Evolutionary conservation across 2,113 vertebrate species (phyloP).

Genomic region (Pipra filicauda): DNA sequence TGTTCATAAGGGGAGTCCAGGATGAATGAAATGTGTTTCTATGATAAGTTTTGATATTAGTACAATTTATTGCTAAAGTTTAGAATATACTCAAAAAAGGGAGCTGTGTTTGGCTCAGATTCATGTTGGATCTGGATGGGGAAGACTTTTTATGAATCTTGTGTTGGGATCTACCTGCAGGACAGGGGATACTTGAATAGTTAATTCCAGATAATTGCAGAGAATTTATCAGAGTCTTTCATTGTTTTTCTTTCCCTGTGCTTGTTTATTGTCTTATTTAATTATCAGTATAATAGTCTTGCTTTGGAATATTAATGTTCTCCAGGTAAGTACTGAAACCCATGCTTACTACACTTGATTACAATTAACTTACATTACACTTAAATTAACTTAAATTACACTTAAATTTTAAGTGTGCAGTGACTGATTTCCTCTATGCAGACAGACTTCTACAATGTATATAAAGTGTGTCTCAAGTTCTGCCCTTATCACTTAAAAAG

Average conservation of each 20-base stretch:
- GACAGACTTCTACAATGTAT: neutral
- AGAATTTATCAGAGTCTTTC: neutral
- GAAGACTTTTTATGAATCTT: neutral
- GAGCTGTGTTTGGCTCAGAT: neutral
- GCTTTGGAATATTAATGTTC: neutral
- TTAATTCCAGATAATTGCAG: neutral
- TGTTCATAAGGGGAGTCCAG: neutral
- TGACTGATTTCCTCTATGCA: neutral
- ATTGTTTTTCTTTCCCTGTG: neutral
- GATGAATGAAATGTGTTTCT: neutral
- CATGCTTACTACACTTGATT: neutral
- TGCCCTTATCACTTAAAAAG: neutral
- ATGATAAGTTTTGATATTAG: neutral
- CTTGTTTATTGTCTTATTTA: neutral
- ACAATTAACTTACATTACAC: neutral
- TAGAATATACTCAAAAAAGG: neutral
- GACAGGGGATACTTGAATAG: neutral
- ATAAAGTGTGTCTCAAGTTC: neutral
- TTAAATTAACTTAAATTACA: neutral
- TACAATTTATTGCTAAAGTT: neutral
- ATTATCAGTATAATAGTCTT: neutral
- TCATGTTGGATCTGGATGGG: neutral
- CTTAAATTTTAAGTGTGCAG: neutral
- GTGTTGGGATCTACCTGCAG: neutral
- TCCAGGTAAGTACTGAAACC: neutral